Percentiles rank a stretch among this genome's conserved stretches.
These are phyloP conservation scores for Pyrrhia umbra DNA, from an alignment of 2,888 invertebrate species.

Conservation along the genomic window DNA sequence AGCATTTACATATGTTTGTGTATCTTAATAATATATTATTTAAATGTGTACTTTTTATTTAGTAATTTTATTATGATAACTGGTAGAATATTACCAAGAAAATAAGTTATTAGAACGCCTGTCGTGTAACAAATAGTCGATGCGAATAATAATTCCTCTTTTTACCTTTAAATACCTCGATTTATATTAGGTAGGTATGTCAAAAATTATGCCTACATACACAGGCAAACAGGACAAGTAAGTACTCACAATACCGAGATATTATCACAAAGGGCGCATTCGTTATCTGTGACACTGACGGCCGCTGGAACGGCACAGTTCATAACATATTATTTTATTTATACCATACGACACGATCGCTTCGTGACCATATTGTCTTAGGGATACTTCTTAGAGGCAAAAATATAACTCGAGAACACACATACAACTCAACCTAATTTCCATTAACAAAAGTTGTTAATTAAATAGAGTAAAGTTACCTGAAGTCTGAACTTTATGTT, in stretches of 20 bases:
- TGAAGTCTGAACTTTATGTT: no score
- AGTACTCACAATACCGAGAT: conserved; percentile 60
- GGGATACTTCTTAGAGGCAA: no score
- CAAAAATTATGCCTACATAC: conserved; percentile 31
- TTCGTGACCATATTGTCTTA: conserved; percentile 13
- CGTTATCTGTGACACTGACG: conserved; percentile 70
- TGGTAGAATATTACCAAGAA: not conserved
- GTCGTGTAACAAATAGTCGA: conserved; percentile 5
- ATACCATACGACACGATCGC: conserved; percentile 37
- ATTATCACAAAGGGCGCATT: conserved; percentile 74
- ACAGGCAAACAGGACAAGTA: conserved; percentile 33
- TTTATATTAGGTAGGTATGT: conserved; percentile 3
- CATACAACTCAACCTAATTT: no score
- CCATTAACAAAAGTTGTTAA: no score
- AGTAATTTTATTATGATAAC: not conserved
- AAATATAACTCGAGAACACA: no score
- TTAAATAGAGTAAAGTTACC: no score
- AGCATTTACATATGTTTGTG: no score
- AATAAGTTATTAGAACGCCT: not conserved
- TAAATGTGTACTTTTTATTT: no score
- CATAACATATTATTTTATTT: conserved; percentile 52
- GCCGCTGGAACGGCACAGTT: conserved; percentile 58
- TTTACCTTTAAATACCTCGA: not conserved
- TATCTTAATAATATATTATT: no score
- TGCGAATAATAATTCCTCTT: not conserved